Evolutionary conservation across 2,113 vertebrate species (phyloP), one percentile per base, ranked within the genome.

Genomic region (Mesembrinibis cayennensis): DNA sequence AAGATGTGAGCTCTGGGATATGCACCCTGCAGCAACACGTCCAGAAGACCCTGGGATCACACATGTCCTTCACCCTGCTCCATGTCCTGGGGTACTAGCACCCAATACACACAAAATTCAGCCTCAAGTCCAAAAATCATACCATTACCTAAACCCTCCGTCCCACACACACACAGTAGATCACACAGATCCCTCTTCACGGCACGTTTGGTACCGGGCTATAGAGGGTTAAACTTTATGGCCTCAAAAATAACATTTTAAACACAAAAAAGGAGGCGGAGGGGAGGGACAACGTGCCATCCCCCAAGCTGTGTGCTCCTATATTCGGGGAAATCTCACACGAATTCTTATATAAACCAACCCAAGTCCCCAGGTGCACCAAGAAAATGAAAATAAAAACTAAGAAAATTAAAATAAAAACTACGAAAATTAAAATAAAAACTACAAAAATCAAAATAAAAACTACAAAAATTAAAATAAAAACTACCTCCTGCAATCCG

Each of bases 201-300:
- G 21, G 6, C 23, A 49, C 0, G 0, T 34, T n/a, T 63, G 20
- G 14, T n/a, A 38, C n/a, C 3, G 6, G 44, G 30, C 22, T 25
- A 29, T 0, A 69, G 6, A 52, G 70, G 32, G 86, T 95, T 97
- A 92, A 97, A 62, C 18, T 63, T 93, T 13, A 42, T 3, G 2
- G 26, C 40, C 55, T 70, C 47, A 47, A 81, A 86, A 47, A 36
- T 11, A 72, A 50, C 81, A 69, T 21, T 69, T 85, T 50, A 49
- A 82, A 65, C 16, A 32, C 34, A 15, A 79, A 95, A 67, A 65
- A 50, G 78, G 22, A 87, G n/a, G 44, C 0, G 1, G 36, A 74
- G 36, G 52, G 53, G 14, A 2, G 0, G 7, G 27, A 89, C 14
- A 50, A 20, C 0, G 0, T 17, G n/a, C 42, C 47, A 19, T 13